Evolutionary conservation across 2,797 vertebrate genomes (phyloP).

Genomic region (Leptoclinus maculatus): DNA sequence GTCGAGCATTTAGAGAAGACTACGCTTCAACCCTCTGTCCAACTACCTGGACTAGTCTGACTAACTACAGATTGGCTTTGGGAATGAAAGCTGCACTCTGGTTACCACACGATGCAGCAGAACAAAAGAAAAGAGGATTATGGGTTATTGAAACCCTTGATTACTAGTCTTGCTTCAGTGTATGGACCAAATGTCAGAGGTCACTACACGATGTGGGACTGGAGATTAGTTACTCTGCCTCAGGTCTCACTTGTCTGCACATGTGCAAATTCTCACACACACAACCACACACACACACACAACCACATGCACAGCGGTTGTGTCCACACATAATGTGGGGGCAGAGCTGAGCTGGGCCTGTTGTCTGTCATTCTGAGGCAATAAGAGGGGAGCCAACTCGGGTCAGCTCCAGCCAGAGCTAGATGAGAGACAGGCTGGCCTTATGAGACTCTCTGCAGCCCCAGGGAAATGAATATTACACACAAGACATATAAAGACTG

Average conservation of each 20-base stretch:
- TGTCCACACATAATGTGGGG: slow-evolving; percentile 22
- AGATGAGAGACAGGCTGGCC: slow-evolving; percentile 65
- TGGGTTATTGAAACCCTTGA: slow-evolving; percentile 40
- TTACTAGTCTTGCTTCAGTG: slow-evolving; percentile 41
- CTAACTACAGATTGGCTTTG: slow-evolving; percentile 68
- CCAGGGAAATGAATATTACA: slow-evolving; percentile 73
- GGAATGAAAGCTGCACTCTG: slow-evolving; percentile 42
- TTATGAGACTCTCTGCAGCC: slow-evolving; percentile 67
- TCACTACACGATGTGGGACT: slow-evolving; percentile 25
- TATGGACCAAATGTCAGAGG: slow-evolving; percentile 28
- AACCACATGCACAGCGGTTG: slow-evolving; percentile 11
- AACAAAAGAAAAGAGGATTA: background rate
- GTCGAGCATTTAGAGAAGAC: slow-evolving; percentile 32
- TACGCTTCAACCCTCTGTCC: slow-evolving; percentile 25
- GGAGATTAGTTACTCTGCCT: slow-evolving; percentile 1
- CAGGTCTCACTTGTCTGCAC: slow-evolving; percentile 18
- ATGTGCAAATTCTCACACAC: slow-evolving; percentile 14
- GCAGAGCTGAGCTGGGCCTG: slow-evolving; percentile 34
- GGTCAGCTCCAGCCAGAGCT: slow-evolving; percentile 70
- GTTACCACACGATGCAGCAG: slow-evolving; percentile 24
- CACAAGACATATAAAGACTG: slow-evolving; percentile 60
- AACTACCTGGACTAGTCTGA: slow-evolving; percentile 41
- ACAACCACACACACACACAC: slow-evolving; percentile 5
- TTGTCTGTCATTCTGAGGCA: slow-evolving; percentile 75
- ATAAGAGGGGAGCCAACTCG: slow-evolving; percentile 68